Conservation (phyloP, 2,113 vertebrate genomes). For the Dipodomys merriami region DNA sequence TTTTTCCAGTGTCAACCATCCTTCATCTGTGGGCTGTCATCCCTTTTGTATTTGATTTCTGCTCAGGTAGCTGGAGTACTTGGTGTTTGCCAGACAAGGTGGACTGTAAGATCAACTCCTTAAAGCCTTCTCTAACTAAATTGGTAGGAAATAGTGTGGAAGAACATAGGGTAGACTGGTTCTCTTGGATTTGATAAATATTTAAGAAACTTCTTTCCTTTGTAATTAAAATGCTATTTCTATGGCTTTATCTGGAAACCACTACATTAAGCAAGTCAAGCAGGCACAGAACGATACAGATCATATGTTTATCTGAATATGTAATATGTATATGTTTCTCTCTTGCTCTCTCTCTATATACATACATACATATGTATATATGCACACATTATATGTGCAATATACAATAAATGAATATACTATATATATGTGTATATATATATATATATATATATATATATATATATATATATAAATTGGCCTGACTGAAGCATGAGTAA, state of each 20-base stretch:
- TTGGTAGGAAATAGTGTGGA: neutral
- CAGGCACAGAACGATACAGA: no score
- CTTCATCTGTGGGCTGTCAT: neutral
- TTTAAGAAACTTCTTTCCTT: neutral
- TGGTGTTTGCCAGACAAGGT: constrained; percentile 7
- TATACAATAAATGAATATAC: no score
- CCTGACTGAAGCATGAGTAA: no score
- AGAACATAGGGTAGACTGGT: neutral
- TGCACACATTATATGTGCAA: no score
- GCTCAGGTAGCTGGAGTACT: neutral
- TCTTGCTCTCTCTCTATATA: no score
- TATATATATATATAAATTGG: no score
- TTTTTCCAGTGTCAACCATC: constrained; percentile 51
- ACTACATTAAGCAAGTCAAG: neutral
- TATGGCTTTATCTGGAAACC: neutral
- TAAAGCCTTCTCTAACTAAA: constrained; percentile 37
- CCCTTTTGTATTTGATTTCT: constrained; percentile 27
- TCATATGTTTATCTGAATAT: no score
- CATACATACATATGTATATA: no score
- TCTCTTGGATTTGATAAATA: neutral
- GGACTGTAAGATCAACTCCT: neutral
- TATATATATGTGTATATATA: no score
- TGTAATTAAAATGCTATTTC: neutral
- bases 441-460: no score
- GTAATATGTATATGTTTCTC: no score